Evolutionary conservation across 2,113 vertebrate species (phyloP).

Genomic region (cattle (Bos taurus)): ARS-UCD2.0 NC_037354.1:33782501-33783000

Average conservation of each 20-base stretch:
- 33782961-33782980: background rate
- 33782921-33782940: background rate
- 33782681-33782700: background rate
- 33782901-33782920: background rate
- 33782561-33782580: background rate
- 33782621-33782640: background rate
- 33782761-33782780: background rate
- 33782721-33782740: background rate
- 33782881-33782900: background rate
- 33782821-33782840: background rate
- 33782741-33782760: rapidly evolving
- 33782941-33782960: background rate
- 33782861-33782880: background rate
- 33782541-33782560: background rate
- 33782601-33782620: background rate
- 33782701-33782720: background rate
- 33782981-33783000: background rate
- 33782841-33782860: background rate
- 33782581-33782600: background rate
- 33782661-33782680: background rate
- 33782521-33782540: background rate
- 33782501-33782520: background rate
- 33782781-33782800: background rate
- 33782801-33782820: background rate
- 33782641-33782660: background rate